These are phyloP conservation scores for Pollenia angustigena DNA, from an alignment of 2,888 invertebrate species.

Conservation along the genomic window DNA sequence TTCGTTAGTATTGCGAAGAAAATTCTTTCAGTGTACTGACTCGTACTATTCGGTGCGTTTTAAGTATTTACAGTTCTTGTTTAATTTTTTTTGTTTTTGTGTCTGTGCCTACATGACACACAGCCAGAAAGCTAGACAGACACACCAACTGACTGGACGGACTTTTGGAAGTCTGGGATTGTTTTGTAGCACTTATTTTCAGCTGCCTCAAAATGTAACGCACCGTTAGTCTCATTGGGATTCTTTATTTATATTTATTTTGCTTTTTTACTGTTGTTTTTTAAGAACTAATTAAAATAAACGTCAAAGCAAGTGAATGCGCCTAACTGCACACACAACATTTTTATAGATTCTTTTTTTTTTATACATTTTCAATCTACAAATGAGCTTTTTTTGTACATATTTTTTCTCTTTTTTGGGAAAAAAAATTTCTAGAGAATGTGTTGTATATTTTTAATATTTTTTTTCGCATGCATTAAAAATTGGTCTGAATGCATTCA, in stretches of 20 bases:
- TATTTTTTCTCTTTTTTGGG: slow-evolving; percentile 44
- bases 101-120: slow-evolving; percentile 63
- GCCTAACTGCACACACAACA: slow-evolving; percentile 75
- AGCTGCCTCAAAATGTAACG: slow-evolving; percentile 73
- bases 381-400: slow-evolving; percentile 49
- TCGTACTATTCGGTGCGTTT: slow-evolving; percentile 59
- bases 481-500: slow-evolving; percentile 71
- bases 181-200: slow-evolving; percentile 26
- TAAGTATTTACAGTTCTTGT: slow-evolving; percentile 61
- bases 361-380: slow-evolving; percentile 36
- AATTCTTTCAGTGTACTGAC: no score
- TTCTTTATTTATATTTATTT: slow-evolving; percentile 60
- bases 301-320: slow-evolving; percentile 76
- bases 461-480: slow-evolving; percentile 67
- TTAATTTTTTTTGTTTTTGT: slow-evolving; percentile 46
- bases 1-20: no score
- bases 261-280: slow-evolving; percentile 57
- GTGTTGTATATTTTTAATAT: slow-evolving; percentile 12
- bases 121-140: slow-evolving; percentile 43
- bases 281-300: slow-evolving; percentile 78
- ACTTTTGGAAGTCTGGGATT: slow-evolving; percentile 31
- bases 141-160: slow-evolving; percentile 28
- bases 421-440: slow-evolving; percentile 8
- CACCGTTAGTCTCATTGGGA: slow-evolving; percentile 73
- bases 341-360: slow-evolving; percentile 67